Conservation (phyloP, 2,797 vertebrate species). For the Rhinogobio ventralis region DNA sequence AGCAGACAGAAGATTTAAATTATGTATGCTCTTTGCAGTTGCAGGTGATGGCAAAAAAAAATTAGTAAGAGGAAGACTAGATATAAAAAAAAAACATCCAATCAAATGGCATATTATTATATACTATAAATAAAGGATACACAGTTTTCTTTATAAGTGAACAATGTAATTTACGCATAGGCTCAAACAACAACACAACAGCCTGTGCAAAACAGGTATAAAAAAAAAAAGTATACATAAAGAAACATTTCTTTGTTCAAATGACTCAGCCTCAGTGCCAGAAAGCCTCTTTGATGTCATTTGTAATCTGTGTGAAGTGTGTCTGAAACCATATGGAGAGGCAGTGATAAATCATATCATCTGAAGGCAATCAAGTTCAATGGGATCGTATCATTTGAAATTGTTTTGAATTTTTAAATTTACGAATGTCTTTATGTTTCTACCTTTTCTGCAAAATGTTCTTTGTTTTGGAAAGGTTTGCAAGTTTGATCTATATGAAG, state of each 20-base stretch:
- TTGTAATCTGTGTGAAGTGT: constrained; percentile 2
- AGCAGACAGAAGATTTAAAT: background rate
- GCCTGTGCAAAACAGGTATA: background rate
- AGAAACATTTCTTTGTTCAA: constrained; percentile 1
- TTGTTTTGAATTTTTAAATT: background rate
- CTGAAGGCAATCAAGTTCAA: background rate
- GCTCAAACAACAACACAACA: background rate
- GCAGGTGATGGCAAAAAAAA: background rate
- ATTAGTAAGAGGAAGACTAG: background rate
- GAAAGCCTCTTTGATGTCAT: constrained; percentile 14
- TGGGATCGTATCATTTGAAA: too few species aligned
- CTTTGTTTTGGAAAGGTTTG: constrained; percentile 11
- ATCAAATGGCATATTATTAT: background rate
- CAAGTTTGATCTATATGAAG: background rate
- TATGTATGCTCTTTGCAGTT: background rate
- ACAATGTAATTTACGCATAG: background rate
- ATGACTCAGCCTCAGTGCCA: constrained; percentile 6
- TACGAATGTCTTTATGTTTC: background rate
- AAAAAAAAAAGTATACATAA: background rate
- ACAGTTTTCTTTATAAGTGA: background rate
- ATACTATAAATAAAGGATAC: background rate
- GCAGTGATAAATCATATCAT: background rate
- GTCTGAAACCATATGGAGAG: constrained; percentile 9
- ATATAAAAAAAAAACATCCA: background rate
- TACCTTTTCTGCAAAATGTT: background rate